These are phyloP conservation scores for Panthera leo DNA, from an alignment of 2,113 vertebrate genomes.

Conservation along the genomic window DNA sequence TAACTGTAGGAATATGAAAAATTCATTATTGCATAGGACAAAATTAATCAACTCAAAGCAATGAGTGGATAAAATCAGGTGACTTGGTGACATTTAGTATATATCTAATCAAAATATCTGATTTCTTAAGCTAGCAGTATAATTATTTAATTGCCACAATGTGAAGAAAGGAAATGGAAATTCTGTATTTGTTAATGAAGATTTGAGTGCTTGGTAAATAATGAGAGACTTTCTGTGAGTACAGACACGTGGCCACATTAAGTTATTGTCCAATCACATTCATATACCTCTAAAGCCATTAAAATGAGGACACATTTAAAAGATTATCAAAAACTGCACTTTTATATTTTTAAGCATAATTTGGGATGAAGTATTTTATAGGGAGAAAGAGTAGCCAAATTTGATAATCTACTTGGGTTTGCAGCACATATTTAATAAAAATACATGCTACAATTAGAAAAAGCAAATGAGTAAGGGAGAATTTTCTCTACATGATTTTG, in stretches of 20 bases:
- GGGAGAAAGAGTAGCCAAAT: background rate
- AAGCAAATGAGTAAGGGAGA: background rate
- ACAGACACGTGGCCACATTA: background rate
- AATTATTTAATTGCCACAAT: background rate
- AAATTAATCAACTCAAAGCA: background rate
- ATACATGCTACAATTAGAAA: background rate
- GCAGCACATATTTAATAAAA: background rate
- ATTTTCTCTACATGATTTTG: background rate
- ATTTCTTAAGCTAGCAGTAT: background rate
- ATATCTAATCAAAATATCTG: conserved; percentile 2
- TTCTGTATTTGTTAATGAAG: background rate
- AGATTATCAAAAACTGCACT: background rate
- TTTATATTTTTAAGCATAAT: background rate
- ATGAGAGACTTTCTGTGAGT: background rate
- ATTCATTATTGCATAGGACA: background rate
- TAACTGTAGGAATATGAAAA: background rate
- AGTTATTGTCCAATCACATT: background rate
- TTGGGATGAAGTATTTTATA: background rate
- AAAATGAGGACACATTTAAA: background rate
- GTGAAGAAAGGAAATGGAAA: background rate
- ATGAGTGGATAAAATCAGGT: background rate
- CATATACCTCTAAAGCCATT: background rate
- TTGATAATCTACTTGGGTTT: background rate
- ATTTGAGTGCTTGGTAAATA: background rate
- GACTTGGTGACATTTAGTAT: background rate